Evolutionary conservation across 2,113 vertebrate species (phyloP).

Genomic region (Hipposideros armiger): DNA sequence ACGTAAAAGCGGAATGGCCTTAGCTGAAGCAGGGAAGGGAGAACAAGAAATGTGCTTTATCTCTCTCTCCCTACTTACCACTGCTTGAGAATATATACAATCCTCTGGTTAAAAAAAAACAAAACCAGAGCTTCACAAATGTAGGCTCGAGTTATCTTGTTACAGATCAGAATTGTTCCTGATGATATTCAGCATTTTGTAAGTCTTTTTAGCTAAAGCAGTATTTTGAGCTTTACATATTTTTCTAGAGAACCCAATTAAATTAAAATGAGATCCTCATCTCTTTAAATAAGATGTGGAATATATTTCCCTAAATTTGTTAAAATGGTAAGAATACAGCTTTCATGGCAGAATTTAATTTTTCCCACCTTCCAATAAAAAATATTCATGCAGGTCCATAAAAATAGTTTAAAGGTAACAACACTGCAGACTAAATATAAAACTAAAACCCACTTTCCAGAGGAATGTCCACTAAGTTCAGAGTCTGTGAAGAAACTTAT

Average conservation of each 20-base stretch:
- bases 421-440: neutral
- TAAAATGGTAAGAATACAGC: constrained; percentile 54
- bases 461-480: neutral
- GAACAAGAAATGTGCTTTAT: neutral
- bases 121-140: neutral
- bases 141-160: neutral
- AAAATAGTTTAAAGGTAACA: neutral
- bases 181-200: constrained; percentile 43
- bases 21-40: neutral
- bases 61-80: neutral
- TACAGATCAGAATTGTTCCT: constrained; percentile 39
- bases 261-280: constrained; percentile 53
- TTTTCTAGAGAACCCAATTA: constrained; percentile 54
- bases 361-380: constrained; percentile 42
- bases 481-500: neutral
- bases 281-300: constrained; percentile 72
- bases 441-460: neutral
- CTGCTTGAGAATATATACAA: neutral
- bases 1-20: neutral
- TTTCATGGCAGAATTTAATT: constrained; percentile 62
- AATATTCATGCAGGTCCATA: neutral
- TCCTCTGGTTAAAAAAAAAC: neutral
- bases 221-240: constrained; percentile 51
- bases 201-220: constrained; percentile 33
- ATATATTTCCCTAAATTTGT: constrained; percentile 67